Evolutionary conservation across 2,113 vertebrate species (phyloP).

Genomic region (Paramormyrops kingsleyae): DNA sequence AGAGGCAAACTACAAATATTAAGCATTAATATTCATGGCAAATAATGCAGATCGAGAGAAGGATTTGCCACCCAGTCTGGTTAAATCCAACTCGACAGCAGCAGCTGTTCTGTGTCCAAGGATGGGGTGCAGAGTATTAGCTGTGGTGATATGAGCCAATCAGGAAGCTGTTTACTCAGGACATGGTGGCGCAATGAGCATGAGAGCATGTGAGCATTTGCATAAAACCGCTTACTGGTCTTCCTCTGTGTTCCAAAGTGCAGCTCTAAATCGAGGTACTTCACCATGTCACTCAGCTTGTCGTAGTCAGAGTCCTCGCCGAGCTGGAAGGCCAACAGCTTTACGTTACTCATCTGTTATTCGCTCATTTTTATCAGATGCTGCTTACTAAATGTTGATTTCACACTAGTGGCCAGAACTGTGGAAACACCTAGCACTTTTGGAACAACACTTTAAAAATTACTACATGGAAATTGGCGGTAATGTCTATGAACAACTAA

Average conservation of each 20-base stretch:
- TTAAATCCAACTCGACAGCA: not conserved
- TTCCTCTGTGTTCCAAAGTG: conserved; percentile 80
- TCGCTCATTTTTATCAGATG: not conserved
- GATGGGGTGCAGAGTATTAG: not conserved
- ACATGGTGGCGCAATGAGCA: not conserved
- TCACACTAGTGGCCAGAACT: not conserved
- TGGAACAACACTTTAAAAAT: not conserved
- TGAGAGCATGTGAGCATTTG: conserved; percentile 2
- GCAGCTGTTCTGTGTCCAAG: not conserved
- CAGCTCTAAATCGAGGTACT: conserved; percentile 80
- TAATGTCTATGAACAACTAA: not conserved
- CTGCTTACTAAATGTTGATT: not conserved
- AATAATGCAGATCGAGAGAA: not conserved
- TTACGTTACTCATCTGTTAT: not conserved
- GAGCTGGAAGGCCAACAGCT: conserved; percentile 47
- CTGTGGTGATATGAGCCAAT: not conserved
- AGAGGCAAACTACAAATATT: not conserved
- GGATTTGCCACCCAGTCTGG: not conserved
- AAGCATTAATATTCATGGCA: not conserved
- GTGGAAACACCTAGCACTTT: not conserved
- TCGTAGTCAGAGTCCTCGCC: conserved; percentile 79
- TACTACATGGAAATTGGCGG: not conserved
- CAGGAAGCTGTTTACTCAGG: not conserved
- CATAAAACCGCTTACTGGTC: conserved; percentile 61
- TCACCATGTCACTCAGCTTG: conserved; percentile 85